phyloP scores from a whole-genome alignment of 2,113 vertebrate genomes.

The Notechis scutatus region DNA sequence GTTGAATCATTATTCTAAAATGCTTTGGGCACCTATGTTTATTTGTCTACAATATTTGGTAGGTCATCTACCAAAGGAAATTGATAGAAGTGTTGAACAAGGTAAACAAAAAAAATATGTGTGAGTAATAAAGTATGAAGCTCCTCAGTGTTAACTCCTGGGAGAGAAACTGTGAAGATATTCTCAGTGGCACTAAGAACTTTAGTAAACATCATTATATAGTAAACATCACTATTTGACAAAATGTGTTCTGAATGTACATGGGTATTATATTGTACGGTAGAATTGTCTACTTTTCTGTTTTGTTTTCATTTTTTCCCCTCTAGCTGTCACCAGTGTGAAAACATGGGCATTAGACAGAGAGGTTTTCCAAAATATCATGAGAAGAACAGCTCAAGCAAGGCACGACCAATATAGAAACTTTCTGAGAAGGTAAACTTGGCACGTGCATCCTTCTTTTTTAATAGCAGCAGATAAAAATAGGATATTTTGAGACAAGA shows the following conservation, averaged over 20 bases:
- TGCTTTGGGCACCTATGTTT: neutral
- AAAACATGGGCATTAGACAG: conserved; percentile 90
- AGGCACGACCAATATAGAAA: conserved; percentile 86
- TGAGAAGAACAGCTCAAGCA: conserved; percentile 88
- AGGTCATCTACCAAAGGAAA: neutral
- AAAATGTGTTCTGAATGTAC: neutral
- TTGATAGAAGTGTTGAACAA: neutral
- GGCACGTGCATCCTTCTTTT: neutral
- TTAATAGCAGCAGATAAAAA: neutral
- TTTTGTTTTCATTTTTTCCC: conserved; percentile 38
- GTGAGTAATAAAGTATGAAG: neutral
- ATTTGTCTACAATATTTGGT: conserved; percentile 1
- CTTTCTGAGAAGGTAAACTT: conserved; percentile 86
- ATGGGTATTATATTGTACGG: neutral
- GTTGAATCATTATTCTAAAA: neutral
- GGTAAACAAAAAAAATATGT: neutral
- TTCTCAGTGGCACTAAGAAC: neutral
- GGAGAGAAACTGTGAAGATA: neutral
- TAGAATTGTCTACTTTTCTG: conserved; percentile 1
- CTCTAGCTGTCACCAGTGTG: conserved; percentile 80
- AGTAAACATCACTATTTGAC: neutral
- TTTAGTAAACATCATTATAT: neutral
- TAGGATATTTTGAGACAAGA: neutral
- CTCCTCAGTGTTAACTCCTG: neutral
- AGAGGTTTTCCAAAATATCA: conserved; percentile 92